A percentile compares a stretch with the other conserved stretches of the same genome.
Conservation (phyloP, 2,888 invertebrate genomes). For the Salticus scenicus region DNA sequence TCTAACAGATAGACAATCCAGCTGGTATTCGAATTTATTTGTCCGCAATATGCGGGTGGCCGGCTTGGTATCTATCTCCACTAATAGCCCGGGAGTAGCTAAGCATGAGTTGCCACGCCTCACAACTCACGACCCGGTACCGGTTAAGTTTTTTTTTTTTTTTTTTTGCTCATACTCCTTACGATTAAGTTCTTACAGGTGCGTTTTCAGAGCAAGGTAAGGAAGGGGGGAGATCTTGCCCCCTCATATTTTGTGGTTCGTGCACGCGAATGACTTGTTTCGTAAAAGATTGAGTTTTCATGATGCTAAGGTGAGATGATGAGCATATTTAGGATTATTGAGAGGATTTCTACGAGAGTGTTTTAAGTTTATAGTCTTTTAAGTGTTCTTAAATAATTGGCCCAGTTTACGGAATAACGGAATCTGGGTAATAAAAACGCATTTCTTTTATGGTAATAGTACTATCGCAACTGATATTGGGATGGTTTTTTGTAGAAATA, state of each 20-base stretch:
- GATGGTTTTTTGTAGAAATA: too few relatives aligned
- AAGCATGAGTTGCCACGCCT: conserved; percentile 62
- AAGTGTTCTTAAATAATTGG: not conserved
- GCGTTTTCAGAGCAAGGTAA: not conserved
- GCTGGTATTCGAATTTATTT: conserved; percentile 9
- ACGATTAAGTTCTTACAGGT: conserved; percentile 68
- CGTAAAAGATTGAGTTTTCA: not conserved
- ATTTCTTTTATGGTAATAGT: too few relatives aligned
- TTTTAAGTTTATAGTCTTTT: not conserved
- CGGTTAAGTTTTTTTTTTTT: conserved; percentile 13
- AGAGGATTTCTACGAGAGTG: not conserved
- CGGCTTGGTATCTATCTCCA: conserved; percentile 33
- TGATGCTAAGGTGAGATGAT: not conserved
- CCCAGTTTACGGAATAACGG: too few relatives aligned
- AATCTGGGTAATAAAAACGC: too few relatives aligned
- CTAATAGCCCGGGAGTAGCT: conserved; percentile 63
- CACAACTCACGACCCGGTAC: conserved; percentile 36
- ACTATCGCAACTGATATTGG: too few relatives aligned
- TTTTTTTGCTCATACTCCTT: conserved; percentile 2
- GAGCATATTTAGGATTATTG: not conserved
- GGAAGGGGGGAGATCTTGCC: not conserved
- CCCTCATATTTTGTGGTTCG: conserved; percentile 4
- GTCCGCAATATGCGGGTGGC: conserved; percentile 40
- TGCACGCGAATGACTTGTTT: conserved; percentile 12
- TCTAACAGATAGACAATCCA: not conserved